Conservation (phyloP, 2,113 vertebrate species). For the Romanogobio albipinnatus region DNA sequence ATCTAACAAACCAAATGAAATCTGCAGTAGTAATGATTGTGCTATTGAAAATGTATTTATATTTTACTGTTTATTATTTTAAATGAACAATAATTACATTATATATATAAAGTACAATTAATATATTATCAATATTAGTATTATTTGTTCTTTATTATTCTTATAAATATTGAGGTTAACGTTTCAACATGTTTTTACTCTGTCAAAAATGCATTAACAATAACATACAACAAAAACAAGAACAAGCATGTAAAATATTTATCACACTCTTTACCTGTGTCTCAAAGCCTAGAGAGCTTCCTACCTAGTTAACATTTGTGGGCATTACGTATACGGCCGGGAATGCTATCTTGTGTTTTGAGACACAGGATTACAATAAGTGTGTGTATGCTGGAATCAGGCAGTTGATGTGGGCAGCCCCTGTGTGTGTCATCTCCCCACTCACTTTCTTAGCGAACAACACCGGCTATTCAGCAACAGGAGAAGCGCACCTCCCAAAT, state of each 20-base stretch:
- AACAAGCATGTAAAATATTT: neutral
- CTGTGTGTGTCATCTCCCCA: constrained; percentile 1
- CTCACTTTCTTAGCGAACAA: constrained; percentile 37
- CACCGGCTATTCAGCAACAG: constrained; percentile 53
- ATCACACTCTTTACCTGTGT: neutral
- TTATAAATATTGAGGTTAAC: neutral
- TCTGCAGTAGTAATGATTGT: too few species aligned
- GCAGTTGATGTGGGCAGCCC: constrained; percentile 40
- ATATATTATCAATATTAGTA: too few species aligned
- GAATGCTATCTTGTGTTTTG: neutral
- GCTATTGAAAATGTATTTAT: too few species aligned
- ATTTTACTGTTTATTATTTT: too few species aligned
- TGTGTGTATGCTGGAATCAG: constrained; percentile 9
- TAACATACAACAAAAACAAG: neutral
- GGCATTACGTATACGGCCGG: neutral
- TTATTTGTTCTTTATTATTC: neutral
- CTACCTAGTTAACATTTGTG: neutral
- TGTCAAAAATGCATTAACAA: neutral
- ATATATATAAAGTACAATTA: too few species aligned
- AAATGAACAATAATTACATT: too few species aligned
- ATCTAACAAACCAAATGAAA: neutral
- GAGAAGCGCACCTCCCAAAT: constrained; percentile 49
- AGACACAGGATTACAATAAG: neutral
- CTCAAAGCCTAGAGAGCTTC: neutral
- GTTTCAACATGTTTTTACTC: neutral